Percentiles rank a stretch among this genome's conserved stretches.
phyloP scores from a whole-genome alignment of 2,888 invertebrate species.

The Clistopyga incitator region DNA sequence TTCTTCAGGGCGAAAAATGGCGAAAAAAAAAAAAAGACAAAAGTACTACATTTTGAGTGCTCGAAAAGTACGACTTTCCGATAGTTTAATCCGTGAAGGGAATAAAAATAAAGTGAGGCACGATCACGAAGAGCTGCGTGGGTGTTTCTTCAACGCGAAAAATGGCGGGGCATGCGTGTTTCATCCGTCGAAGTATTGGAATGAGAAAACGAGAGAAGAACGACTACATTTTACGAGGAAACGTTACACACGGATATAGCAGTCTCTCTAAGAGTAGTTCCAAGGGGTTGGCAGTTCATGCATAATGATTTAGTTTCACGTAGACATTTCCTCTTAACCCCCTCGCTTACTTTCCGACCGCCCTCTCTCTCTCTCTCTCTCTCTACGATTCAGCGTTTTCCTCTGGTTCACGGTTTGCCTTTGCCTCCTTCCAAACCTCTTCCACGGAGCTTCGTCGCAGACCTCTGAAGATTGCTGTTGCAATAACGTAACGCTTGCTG shows the following conservation, averaged over 20 bases:
- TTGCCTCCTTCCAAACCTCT: slow-evolving; percentile 21
- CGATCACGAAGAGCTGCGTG: slow-evolving; percentile 16
- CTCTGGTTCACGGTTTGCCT: not conserved
- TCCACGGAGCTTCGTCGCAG: not conserved
- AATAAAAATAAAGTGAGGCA: not conserved
- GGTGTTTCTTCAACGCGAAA: slow-evolving; percentile 17
- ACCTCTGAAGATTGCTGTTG: slow-evolving; percentile 25
- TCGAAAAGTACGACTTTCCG: not conserved
- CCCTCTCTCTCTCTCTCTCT: too few species aligned
- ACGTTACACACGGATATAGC: slow-evolving; percentile 5
- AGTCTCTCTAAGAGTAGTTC: slow-evolving; percentile 22
- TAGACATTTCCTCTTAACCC: slow-evolving; percentile 17
- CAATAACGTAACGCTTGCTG: slow-evolving; percentile 42
- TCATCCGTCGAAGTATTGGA: slow-evolving; percentile 5
- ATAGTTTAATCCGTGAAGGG: not conserved
- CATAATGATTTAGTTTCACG: slow-evolving; percentile 43
- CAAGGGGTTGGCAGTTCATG: slow-evolving; percentile 20
- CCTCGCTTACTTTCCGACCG: slow-evolving; percentile 7
- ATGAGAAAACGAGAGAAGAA: slow-evolving; percentile 17
- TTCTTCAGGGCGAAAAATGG: too few species aligned
- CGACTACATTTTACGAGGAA: slow-evolving; percentile 19
- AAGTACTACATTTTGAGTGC: too few species aligned
- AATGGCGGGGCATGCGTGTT: slow-evolving; percentile 19
- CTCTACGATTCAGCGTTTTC: not conserved
- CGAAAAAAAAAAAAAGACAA: not conserved